Evolutionary conservation across 64 coral and sea anemone species (phyloP).

Genomic region (Dendrophyllia cribrosa): DNA sequence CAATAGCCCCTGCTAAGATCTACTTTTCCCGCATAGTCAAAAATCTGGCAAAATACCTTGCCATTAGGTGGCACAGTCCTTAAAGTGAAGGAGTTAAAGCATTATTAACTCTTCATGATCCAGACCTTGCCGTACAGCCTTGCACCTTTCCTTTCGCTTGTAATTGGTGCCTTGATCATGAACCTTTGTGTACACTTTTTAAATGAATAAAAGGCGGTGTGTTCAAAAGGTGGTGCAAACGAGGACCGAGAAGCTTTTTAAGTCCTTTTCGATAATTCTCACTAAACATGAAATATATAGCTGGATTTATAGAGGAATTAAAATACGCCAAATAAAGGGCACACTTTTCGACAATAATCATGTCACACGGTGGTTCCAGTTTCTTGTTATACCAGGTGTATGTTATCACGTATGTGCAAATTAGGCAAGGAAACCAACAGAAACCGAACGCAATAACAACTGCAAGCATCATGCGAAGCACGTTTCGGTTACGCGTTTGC

Average conservation of each 20-base stretch:
- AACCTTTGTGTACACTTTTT: neutral
- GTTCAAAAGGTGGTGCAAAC: neutral
- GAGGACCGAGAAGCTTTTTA: neutral
- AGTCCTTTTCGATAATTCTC: conserved; percentile 30
- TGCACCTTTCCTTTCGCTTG: too few relatives aligned
- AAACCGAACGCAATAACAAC: neutral
- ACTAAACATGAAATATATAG: conserved; percentile 4
- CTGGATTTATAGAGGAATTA: conserved; percentile 17
- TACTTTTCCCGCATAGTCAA: too few relatives aligned
- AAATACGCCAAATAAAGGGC: neutral
- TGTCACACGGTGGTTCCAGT: neutral
- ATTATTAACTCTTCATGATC: too few relatives aligned
- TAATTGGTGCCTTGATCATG: neutral
- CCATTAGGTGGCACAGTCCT: too few relatives aligned
- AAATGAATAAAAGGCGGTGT: neutral
- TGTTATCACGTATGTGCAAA: neutral
- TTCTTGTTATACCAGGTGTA: neutral
- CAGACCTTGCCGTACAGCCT: too few relatives aligned
- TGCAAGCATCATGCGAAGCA: conserved; percentile 1
- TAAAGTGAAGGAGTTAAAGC: too few relatives aligned
- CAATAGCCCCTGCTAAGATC: too few relatives aligned
- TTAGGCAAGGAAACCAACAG: conserved; percentile 21
- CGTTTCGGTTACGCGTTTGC: neutral
- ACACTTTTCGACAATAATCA: neutral
- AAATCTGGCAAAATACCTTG: too few relatives aligned